These are phyloP conservation scores for Oligia fasciuncula DNA, from an alignment of 2,888 invertebrate species.

Conservation along the genomic window DNA sequence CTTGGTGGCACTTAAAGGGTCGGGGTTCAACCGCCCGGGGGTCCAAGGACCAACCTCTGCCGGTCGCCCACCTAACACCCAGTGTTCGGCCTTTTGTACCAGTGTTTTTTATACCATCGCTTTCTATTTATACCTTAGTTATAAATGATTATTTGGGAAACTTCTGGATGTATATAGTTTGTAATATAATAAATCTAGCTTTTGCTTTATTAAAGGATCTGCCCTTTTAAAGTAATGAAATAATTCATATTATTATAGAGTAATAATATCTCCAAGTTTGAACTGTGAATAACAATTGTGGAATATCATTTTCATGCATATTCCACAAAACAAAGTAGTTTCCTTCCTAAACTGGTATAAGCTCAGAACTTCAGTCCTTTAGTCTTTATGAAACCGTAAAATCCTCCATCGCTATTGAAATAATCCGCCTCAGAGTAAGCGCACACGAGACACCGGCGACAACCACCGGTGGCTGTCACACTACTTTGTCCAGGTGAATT, in stretches of 20 bases:
- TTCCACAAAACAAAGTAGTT: not conserved
- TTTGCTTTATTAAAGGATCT: not conserved
- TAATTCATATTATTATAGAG: not conserved
- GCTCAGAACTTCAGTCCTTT: not conserved
- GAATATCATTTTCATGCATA: not conserved
- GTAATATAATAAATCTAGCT: not conserved
- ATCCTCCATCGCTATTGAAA: not conserved
- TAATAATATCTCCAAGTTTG: not conserved
- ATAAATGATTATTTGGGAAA: constrained; percentile 1
- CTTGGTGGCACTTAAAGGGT: constrained; percentile 43
- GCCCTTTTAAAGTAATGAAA: constrained; percentile 4
- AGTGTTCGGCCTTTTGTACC: constrained; percentile 15
- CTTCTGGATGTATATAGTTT: not conserved
- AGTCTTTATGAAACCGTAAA: not conserved
- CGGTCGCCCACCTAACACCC: constrained; percentile 36
- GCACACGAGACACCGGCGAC: not conserved
- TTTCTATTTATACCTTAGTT: constrained; percentile 17
- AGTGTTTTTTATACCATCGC: constrained; percentile 29
- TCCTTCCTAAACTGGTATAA: not conserved
- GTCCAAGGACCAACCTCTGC: constrained; percentile 5
- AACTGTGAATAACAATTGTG: not conserved
- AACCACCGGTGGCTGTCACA: not conserved
- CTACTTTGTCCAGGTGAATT: constrained; percentile 11
- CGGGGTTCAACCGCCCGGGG: constrained; percentile 31
- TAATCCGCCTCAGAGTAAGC: not conserved